Conservation (phyloP, 2,797 vertebrate genomes). For the Euphonia xanthogaster region DNA sequence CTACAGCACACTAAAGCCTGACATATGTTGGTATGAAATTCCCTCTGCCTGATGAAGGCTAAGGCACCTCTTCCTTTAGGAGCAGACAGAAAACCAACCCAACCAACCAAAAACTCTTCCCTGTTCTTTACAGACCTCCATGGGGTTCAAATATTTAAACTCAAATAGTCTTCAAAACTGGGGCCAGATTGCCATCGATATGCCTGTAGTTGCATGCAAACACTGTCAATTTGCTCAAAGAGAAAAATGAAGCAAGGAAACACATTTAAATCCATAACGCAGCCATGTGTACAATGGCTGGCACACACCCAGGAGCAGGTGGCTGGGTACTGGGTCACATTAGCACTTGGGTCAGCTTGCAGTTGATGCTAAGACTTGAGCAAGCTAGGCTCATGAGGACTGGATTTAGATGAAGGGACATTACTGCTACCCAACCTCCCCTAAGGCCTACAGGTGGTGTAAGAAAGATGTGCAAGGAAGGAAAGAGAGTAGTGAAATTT, state of each 20-base stretch:
- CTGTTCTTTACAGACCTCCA: background rate
- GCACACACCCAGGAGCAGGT: background rate
- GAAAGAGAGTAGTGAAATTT: background rate
- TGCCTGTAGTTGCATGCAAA: background rate
- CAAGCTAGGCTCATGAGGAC: background rate
- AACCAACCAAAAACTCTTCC: background rate
- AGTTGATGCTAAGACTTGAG: background rate
- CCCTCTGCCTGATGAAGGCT: background rate
- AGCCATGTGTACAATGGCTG: background rate
- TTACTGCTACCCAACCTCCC: background rate
- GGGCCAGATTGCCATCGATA: background rate
- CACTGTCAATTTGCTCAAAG: background rate
- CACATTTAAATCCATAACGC: background rate
- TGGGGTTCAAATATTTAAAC: background rate
- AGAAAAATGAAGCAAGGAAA: background rate
- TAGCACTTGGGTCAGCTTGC: background rate
- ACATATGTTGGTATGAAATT: background rate
- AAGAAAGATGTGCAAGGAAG: background rate
- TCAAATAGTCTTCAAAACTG: background rate
- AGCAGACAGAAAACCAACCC: background rate
- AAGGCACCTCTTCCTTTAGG: background rate
- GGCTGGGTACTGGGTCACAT: background rate
- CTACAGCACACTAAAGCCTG: background rate
- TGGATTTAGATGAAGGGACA: background rate
- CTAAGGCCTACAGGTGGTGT: background rate